phyloP scores from a whole-genome alignment of 2,888 invertebrate genomes.

The Augiades crinisus region DNA sequence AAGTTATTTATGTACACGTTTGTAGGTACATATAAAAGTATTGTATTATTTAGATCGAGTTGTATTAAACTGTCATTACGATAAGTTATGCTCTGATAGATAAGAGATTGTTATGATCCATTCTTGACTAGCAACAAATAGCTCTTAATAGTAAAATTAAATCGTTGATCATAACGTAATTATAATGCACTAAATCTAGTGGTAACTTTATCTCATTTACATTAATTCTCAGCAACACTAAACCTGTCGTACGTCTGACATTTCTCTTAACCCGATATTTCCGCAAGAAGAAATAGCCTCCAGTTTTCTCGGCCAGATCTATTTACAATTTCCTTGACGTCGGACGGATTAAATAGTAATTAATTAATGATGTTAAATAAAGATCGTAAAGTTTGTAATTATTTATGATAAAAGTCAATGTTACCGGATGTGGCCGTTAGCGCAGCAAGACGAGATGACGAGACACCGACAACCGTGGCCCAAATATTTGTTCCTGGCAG shows the following conservation, averaged over 20 bases:
- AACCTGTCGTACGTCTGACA: not conserved
- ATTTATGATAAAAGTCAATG: conserved; percentile 76
- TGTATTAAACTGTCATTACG: conserved; percentile 7
- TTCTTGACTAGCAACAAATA: conserved; percentile 6
- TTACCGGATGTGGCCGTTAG: conserved; percentile 69
- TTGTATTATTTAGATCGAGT: conserved; percentile 1
- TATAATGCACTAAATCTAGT: not conserved
- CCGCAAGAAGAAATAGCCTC: not conserved
- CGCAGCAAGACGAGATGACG: conserved; percentile 67
- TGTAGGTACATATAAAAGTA: not conserved
- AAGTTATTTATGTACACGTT: not conserved
- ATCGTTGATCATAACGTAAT: not conserved
- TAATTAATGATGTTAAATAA: conserved; percentile 32
- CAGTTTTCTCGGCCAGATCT: conserved; percentile 20
- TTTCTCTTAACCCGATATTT: not conserved
- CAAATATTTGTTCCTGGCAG: conserved; percentile 64
- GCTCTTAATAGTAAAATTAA: conserved; percentile 7
- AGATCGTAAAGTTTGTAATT: conserved; percentile 57
- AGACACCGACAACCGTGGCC: conserved; percentile 66
- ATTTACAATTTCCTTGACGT: not conserved
- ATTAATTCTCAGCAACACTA: not conserved
- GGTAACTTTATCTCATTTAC: not conserved
- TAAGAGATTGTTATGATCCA: conserved; percentile 13
- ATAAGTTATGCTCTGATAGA: conserved; percentile 11
- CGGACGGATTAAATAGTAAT: not conserved